Evolutionary conservation across 2,797 vertebrate genomes (phyloP).

Genomic region (Cirrhinus mrigala): DNA sequence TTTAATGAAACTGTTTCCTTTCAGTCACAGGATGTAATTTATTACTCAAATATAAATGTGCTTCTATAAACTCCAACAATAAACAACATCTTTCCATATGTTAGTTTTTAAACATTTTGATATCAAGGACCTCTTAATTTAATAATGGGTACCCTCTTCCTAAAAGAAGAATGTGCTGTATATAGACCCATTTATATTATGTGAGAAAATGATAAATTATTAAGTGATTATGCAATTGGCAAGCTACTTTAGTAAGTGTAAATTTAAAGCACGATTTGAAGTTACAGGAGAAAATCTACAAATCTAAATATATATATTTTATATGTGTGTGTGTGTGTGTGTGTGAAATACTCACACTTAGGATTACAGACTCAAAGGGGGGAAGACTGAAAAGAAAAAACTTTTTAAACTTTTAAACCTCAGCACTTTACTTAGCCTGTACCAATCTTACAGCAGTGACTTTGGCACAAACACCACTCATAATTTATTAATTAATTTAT

Average conservation of each 20-base stretch:
- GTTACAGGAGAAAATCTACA: background rate
- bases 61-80: background rate
- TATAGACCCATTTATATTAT: too few relatives aligned
- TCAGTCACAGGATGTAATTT: background rate
- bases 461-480: background rate
- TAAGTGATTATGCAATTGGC: background rate
- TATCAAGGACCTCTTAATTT: background rate
- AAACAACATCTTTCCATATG: background rate
- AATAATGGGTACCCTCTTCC: background rate
- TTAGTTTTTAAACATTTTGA: background rate
- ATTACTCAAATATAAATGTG: conserved; percentile 1
- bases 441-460: background rate
- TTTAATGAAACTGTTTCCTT: conserved; percentile 39
- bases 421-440: background rate
- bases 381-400: too few relatives aligned
- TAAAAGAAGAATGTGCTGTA: too few relatives aligned
- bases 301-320: too few relatives aligned
- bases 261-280: background rate
- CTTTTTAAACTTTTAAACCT: too few relatives aligned
- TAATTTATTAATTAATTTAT: background rate
- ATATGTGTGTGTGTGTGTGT: too few relatives aligned
- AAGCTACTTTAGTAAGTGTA: background rate
- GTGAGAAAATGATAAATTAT: too few relatives aligned
- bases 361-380: background rate
- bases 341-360: background rate